Percentiles rank a stretch among this genome's conserved stretches.
phyloP scores from a whole-genome alignment of 2,113 vertebrate species.

The Onychostoma macrolepis region DNA sequence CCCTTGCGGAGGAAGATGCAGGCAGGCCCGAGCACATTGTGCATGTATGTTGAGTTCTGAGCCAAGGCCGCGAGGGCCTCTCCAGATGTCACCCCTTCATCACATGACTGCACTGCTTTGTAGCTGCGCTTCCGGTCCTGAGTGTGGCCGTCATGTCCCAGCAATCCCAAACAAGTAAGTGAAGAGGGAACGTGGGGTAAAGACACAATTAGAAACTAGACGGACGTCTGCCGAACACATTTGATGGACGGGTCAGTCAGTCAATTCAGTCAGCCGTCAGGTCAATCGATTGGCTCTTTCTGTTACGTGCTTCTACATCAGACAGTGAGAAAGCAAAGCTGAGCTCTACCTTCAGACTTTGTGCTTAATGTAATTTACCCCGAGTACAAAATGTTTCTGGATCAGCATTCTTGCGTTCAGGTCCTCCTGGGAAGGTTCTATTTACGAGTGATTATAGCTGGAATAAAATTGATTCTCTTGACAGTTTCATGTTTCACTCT shows the following conservation, averaged over 20 bases:
- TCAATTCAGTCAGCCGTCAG: constrained; percentile 14
- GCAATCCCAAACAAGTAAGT: constrained; percentile 64
- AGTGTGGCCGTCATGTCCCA: constrained; percentile 64
- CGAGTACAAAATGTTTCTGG: not conserved
- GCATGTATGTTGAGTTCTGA: constrained; percentile 92
- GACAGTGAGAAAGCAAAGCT: not conserved
- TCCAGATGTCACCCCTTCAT: constrained; percentile 82
- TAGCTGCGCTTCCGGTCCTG: constrained; percentile 94
- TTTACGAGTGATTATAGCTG: not conserved
- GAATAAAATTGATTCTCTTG: constrained; percentile 14
- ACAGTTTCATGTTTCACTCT: not conserved
- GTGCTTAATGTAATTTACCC: not conserved
- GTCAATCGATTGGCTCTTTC: not conserved
- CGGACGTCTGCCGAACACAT: not conserved
- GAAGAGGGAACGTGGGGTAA: constrained; percentile 21
- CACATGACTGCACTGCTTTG: constrained; percentile 87
- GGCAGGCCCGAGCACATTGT: constrained; percentile 94
- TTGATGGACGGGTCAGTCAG: not conserved
- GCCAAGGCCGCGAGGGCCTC: constrained; percentile 86
- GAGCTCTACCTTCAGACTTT: not conserved
- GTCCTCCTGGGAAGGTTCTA: not conserved
- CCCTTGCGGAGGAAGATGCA: constrained; percentile 98
- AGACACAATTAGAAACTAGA: constrained; percentile 36
- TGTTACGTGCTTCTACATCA: not conserved
- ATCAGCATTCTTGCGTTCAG: not conserved